Conservation (phyloP, 2,797 vertebrate genomes). For the Sebastolobus altivelis region DNA sequence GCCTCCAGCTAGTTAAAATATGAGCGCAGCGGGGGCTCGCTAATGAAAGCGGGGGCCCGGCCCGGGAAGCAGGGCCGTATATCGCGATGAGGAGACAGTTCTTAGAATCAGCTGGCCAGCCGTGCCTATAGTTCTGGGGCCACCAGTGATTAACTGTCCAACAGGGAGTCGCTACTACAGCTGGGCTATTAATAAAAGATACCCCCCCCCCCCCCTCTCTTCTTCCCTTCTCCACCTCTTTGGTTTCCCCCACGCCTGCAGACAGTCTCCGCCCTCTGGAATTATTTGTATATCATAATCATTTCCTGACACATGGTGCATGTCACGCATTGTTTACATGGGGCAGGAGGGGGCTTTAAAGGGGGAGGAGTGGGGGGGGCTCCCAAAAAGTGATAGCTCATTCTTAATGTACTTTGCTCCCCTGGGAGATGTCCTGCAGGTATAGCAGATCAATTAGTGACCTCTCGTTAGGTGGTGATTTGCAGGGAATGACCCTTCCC, state of each 20-base stretch:
- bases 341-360: constrained; percentile 21
- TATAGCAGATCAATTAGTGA: constrained; percentile 78
- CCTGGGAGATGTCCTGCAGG: constrained; percentile 67
- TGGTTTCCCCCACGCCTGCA: constrained; percentile 61
- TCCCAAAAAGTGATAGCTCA: constrained; percentile 49
- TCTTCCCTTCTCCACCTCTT: constrained; percentile 56
- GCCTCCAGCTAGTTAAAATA: constrained; percentile 83
- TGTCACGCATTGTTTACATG: constrained; percentile 73
- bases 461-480: constrained; percentile 78
- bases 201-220: constrained; percentile 51
- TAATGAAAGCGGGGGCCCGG: constrained; percentile 81
- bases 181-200: constrained; percentile 89
- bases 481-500: constrained; percentile 64
- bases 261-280: constrained; percentile 66
- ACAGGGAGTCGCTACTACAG: constrained; percentile 84
- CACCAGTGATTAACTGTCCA: constrained; percentile 85
- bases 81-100: constrained; percentile 84
- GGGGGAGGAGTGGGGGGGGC: neutral
- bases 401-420: constrained; percentile 55
- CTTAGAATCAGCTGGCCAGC: constrained; percentile 84
- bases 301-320: constrained; percentile 73
- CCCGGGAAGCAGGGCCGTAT: constrained; percentile 76
- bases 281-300: constrained; percentile 75
- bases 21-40: constrained; percentile 72
- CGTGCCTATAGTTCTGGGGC: constrained; percentile 83